Percentiles rank a stretch among this genome's conserved stretches.
phyloP scores from a whole-genome alignment of 1,140 invertebrate species.

The Macrocentrus cingulum region DNA sequence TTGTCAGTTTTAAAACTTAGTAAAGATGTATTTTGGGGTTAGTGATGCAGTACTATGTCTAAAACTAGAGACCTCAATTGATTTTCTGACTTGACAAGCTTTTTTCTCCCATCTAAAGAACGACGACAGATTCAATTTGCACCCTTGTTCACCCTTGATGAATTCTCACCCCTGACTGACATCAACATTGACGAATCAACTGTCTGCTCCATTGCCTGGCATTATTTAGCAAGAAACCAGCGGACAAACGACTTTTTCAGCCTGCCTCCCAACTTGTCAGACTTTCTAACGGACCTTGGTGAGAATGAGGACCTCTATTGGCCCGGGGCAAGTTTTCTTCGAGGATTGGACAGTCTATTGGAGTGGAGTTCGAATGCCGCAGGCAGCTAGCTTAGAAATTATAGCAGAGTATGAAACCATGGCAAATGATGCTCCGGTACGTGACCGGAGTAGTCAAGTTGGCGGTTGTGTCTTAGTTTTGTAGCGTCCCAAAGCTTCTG shows the following conservation, averaged over 20 bases:
- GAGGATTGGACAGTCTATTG: conserved; percentile 20
- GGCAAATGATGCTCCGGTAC: conserved; percentile 58
- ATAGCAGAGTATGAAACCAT: conserved; percentile 58
- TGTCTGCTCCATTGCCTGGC: too few species aligned
- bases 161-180: background rate
- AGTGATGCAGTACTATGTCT: too few species aligned
- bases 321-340: too few species aligned
- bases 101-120: background rate
- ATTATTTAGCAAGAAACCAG: background rate
- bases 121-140: conserved; percentile 18
- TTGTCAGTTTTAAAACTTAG: too few species aligned
- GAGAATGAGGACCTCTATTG: too few species aligned
- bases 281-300: too few species aligned
- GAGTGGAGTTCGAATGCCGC: conserved; percentile 18
- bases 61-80: too few species aligned
- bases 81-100: background rate
- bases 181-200: too few species aligned
- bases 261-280: background rate
- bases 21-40: too few species aligned
- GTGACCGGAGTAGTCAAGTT: conserved; percentile 50
- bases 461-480: conserved; percentile 11
- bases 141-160: conserved; percentile 17
- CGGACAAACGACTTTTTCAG: background rate
- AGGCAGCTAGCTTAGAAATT: conserved; percentile 45
- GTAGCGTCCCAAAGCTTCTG: conserved; percentile 29